Evolutionary conservation across 2,888 invertebrate species (phyloP).

Genomic region (Dicycla oo): DNA sequence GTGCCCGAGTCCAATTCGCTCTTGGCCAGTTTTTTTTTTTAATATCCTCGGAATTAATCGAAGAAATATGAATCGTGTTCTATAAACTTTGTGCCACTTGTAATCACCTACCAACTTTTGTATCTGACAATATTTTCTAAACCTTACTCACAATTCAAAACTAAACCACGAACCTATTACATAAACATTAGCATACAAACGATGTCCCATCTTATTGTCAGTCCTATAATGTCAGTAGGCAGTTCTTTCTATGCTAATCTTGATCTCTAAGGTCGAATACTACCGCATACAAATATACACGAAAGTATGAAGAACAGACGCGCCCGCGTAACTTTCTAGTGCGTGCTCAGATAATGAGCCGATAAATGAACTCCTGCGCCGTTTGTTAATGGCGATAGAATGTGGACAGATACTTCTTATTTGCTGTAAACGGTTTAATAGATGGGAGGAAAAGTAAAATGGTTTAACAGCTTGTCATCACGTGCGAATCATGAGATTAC

Average conservation of each 20-base stretch:
- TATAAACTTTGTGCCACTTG: too few relatives aligned
- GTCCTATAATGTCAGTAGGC: conserved; percentile 11
- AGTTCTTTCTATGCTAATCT: conserved; percentile 68
- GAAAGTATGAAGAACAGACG: conserved; percentile 63
- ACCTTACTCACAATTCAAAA: conserved; percentile 20
- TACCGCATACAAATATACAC: conserved; percentile 60
- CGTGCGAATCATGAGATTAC: not conserved
- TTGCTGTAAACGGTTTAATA: not conserved
- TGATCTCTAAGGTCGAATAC: conserved; percentile 63
- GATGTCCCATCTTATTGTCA: conserved; percentile 12
- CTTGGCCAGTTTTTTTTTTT: too few relatives aligned
- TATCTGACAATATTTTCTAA: not conserved
- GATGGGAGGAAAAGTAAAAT: conserved; percentile 23
- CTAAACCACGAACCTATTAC: conserved; percentile 25
- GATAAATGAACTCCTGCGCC: conserved; percentile 45
- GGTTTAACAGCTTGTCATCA: not conserved
- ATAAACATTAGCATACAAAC: conserved; percentile 54
- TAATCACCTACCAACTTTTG: not conserved
- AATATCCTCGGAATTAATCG: too few relatives aligned
- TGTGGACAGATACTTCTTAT: conserved; percentile 18
- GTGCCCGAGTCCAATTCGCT: too few relatives aligned
- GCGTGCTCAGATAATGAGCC: conserved; percentile 52
- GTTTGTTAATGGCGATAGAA: conserved; percentile 40
- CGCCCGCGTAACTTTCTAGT: conserved; percentile 58
- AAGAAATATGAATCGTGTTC: too few relatives aligned